Base-by-base conservation (phyloP, 2,888 invertebrate species). In the Hemithea aestivaria region DNA sequence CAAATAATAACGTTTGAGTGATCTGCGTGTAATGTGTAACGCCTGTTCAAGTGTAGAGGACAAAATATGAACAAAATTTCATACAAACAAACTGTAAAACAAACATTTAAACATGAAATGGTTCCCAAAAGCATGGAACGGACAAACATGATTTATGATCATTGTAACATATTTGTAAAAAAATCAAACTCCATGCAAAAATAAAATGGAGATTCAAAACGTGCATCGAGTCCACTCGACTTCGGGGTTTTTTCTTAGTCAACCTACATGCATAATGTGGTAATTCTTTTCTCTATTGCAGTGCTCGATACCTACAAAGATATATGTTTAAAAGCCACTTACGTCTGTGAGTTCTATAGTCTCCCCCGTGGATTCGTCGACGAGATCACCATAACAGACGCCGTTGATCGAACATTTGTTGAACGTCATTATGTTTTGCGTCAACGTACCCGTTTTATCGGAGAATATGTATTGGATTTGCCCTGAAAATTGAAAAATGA, bases 381-480 rank as follows among this genome's bases (percentile, higher is more conserved):
- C 88, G 39, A 96, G 89, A 76, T 99, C 98, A 10, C 99, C 99
- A 79, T 97, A 99, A 39, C 93, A 91, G 54, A 92, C 91, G 4
- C 96, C 98, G 53, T 93, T 94, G 56, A 99, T 97, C 48, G 98
- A 96, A 79, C 98, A 98, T 87, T 99, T 99, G 85, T 99, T 99
- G 83, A 99, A 99, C 38, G 98, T 96, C 99, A 99, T 99, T 59
- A 99, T 98, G 80, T 99, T 99, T 89, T 98, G 98, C 16, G 99
- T 99, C 40, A 99, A 89, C 7, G 99, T 99, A 61, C 99, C 99
- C 47, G 99, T 99, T 89, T 99, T 99, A 83, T 99, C 99, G 31
- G 98, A 98, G 89, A 99, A 99, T 72, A 99, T 95, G 85, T 99
- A 99, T 82, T 99, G 97, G 66, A 99, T 98, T 89, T 99, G 98